Conservation (phyloP, 2,797 vertebrate species). For the Molossus molossus region DNA sequence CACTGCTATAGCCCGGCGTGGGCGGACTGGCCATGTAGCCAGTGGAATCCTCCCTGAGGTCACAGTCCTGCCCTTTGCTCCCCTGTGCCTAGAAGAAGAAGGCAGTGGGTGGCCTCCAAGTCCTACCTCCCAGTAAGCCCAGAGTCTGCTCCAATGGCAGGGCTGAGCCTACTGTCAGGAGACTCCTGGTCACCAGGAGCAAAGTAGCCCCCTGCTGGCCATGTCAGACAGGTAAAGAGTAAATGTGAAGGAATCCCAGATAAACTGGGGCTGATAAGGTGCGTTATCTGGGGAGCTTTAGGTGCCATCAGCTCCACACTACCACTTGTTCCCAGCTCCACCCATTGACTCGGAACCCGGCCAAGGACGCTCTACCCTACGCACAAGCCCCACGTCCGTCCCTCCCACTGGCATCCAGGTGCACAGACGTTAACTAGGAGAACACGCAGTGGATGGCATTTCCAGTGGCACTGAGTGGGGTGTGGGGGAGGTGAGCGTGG, state of each 20-base stretch:
- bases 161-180: neutral
- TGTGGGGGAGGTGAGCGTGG: neutral
- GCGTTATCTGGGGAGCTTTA: neutral
- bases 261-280: neutral
- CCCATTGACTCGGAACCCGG: neutral
- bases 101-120: neutral
- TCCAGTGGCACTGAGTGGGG: neutral
- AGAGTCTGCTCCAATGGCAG: conserved; percentile 71
- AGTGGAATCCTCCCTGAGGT: neutral
- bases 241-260: neutral
- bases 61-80: conserved; percentile 58
- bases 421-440: neutral
- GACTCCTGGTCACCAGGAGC: neutral
- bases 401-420: neutral
- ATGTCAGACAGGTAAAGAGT: neutral
- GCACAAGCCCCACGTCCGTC: neutral
- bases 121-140: conserved; percentile 66
- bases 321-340: neutral
- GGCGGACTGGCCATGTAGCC: no score
- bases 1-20: neutral
- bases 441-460: neutral
- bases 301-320: neutral
- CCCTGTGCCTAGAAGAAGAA: neutral
- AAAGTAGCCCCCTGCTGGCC: neutral
- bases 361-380: neutral